phyloP scores from a whole-genome alignment of 2,113 vertebrate species.

The Python bivittatus region DNA sequence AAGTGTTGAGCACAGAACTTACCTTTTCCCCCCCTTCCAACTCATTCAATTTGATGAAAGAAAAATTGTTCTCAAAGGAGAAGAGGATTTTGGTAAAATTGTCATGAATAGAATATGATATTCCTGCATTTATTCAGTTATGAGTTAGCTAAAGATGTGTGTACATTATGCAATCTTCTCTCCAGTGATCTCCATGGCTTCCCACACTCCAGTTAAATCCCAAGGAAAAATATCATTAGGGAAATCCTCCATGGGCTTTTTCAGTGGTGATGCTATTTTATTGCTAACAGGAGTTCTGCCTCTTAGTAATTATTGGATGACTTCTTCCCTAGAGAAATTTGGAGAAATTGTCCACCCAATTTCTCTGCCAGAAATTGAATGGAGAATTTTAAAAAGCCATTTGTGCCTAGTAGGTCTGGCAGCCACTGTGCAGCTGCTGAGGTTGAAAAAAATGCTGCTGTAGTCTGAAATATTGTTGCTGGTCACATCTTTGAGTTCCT shows the following conservation, averaged over 20 bases:
- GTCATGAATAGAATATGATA: background rate
- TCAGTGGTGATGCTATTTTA: background rate
- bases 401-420: background rate
- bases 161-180: background rate
- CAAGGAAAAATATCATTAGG: background rate
- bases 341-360: background rate
- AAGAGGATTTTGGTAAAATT: background rate
- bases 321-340: background rate
- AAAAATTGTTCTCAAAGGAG: background rate
- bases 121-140: background rate
- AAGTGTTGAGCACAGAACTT: background rate
- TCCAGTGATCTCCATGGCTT: background rate
- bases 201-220: background rate
- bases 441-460: background rate
- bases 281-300: background rate
- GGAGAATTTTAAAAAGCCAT: background rate
- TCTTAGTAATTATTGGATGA: background rate
- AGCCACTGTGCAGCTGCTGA: background rate
- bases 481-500: background rate
- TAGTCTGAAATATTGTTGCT: background rate
- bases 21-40: background rate
- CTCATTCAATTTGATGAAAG: background rate
- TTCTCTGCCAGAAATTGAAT: background rate
- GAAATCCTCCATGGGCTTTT: background rate
- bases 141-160: background rate